Base-by-base conservation (phyloP, 2,888 invertebrate species). In the Gryllus longicercus region DNA sequence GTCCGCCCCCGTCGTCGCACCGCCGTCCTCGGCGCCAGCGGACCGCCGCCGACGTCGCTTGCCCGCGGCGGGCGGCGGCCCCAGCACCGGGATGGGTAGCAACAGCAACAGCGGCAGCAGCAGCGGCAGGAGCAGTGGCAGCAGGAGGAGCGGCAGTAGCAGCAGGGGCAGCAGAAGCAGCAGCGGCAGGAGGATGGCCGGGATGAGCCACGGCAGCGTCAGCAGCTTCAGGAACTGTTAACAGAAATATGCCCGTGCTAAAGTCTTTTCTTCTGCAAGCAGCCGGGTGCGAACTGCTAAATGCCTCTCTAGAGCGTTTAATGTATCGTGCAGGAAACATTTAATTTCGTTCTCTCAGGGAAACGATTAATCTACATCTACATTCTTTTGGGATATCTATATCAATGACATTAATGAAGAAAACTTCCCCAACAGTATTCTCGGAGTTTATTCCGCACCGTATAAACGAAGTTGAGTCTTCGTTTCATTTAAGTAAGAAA, bases 1-100 rank as follows among this genome's bases (percentile, higher is more conserved):
- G 23, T 51, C 51, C 25, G 18, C 21, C 11, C 77, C 77, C 2
- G 74, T 21, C 5, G 74, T 49, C 12, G 74, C 10, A 16, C 50
- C 75, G 11, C 16, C 2, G 3, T 18, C n/a, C 25, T 12, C 50
- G 77, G 74, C 75, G 12, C 12, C 63, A 8, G n/a, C 14, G n/a
- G 16, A 18, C 11, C 63, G 63, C 63, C 75, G 51, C 16, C 79
- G 75, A 14, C 79, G 75, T 11, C 75, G 49, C 14, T 75, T 75
- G 50, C 18, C 14, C 25, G 21, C 78, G 78, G 74, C n/a, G 1
- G 51, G 16, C 21, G 11, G n/a, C 38, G 77, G 63, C 11, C 51
- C 76, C 79, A 81, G 11, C 12, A 81, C 81, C 10, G 81, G 81
- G 18, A 81, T 75, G 12, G 81, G 81, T 51, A 81, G 12, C 50